A percentile compares a stretch with the other conserved stretches of the same genome.
phyloP scores from a whole-genome alignment of 1,140 invertebrate genomes.

The Aphelinus atriplicis region DNA sequence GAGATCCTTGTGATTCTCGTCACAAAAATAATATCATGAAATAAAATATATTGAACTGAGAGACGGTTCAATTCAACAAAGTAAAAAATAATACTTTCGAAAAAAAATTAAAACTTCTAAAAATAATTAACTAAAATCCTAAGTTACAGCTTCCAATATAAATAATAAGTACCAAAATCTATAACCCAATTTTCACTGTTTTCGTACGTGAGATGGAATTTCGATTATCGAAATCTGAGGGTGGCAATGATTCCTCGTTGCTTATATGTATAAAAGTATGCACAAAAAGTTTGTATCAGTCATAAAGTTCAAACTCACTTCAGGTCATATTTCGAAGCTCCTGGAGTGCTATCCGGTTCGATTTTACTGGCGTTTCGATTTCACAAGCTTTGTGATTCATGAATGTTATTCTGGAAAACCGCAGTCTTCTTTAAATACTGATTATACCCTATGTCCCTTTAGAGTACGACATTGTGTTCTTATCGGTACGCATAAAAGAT shows the following conservation, averaged over 20 bases:
- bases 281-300: conserved; percentile 19
- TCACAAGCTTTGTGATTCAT: neutral
- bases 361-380: conserved; percentile 33
- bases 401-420: too few species aligned
- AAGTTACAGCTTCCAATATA: conserved; percentile 29
- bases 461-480: too few species aligned
- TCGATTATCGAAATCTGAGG: conserved; percentile 18
- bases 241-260: neutral
- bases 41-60: conserved; percentile 17
- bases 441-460: too few species aligned
- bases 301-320: conserved; percentile 33
- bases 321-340: conserved; percentile 22
- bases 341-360: conserved; percentile 30
- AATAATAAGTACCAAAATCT: conserved; percentile 27
- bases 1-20: conserved; percentile 25
- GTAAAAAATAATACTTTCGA: conserved; percentile 32
- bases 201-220: neutral
- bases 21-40: conserved; percentile 20
- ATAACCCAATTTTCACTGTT: neutral
- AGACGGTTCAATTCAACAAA: neutral
- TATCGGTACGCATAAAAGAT: neutral
- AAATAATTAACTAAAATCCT: conserved; percentile 17
- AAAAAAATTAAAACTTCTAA: neutral
- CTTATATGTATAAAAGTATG: conserved; percentile 21
- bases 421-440: too few species aligned